Conservation (phyloP, 2,888 invertebrate genomes). For the Ptilodon capucinus region DNA sequence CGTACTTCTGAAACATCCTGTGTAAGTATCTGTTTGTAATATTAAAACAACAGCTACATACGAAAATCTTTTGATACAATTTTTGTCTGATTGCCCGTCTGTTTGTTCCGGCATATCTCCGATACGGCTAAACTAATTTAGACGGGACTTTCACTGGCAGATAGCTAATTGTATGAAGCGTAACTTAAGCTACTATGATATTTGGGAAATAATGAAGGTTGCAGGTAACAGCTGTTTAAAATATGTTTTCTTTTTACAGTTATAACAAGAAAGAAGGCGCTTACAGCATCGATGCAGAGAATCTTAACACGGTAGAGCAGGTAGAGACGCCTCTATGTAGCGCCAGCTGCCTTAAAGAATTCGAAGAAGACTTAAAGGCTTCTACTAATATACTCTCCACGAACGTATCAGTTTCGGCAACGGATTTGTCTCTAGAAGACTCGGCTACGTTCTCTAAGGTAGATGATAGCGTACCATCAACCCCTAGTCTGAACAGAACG, state of each 20-base stretch:
- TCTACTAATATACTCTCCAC: conserved; percentile 51
- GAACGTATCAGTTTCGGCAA: conserved; percentile 48
- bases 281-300: conserved; percentile 84
- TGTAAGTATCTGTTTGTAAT: too few species aligned
- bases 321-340: conserved; percentile 90
- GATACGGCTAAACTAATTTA: too few species aligned
- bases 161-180: too few species aligned
- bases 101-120: too few species aligned
- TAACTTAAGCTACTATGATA: too few species aligned
- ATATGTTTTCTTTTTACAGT: conserved; percentile 46
- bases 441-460: conserved; percentile 40
- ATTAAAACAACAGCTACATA: too few species aligned
- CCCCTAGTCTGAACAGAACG: conserved; percentile 50
- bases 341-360: conserved; percentile 84
- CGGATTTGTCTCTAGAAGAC: conserved; percentile 53
- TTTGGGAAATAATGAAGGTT: too few species aligned
- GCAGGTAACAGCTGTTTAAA: too few species aligned
- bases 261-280: conserved; percentile 82
- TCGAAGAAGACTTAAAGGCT: conserved; percentile 62
- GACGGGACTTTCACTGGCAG: too few species aligned
- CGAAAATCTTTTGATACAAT: too few species aligned
- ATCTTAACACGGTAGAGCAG: conserved; percentile 85
- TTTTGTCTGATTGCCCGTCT: too few species aligned
- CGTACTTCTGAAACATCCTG: too few species aligned
- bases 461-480: conserved; percentile 53